Conservation (phyloP, 53 echinoderm and acorn worm genomes). For the Patiria pectinifera region DNA sequence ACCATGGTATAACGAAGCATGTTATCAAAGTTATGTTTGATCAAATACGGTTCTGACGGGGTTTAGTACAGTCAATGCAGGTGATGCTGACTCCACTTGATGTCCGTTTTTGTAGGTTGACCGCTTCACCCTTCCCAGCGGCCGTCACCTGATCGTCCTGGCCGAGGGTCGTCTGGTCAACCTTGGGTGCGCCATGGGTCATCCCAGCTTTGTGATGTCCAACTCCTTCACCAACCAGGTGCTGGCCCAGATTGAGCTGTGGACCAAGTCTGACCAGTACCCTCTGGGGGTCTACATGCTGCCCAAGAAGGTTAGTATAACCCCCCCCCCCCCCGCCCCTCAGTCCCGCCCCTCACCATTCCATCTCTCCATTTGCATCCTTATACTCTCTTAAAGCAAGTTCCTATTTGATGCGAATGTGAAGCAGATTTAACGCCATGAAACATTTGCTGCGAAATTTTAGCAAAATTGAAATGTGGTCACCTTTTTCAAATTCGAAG, state of each 20-base stretch:
- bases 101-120: conserved; percentile 75
- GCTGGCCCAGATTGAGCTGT: conserved; percentile 95
- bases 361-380: too few relatives aligned
- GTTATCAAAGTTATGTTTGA: too few relatives aligned
- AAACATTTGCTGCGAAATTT: too few relatives aligned
- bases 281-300: conserved; percentile 90
- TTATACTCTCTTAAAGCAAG: too few relatives aligned
- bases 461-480: too few relatives aligned
- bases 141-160: conserved; percentile 86
- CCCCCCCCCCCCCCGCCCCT: neutral
- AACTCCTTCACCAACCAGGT: conserved; percentile 99
- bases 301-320: conserved; percentile 87
- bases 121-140: conserved; percentile 86
- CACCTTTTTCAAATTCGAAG: too few relatives aligned
- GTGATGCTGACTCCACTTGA: too few relatives aligned
- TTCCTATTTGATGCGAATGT: too few relatives aligned
- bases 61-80: too few relatives aligned
- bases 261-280: conserved; percentile 86
- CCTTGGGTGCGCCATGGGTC: conserved; percentile 97
- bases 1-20: too few relatives aligned
- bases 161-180: conserved; percentile 95
- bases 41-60: too few relatives aligned
- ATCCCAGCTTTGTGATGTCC: conserved; percentile 99
- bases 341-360: neutral
- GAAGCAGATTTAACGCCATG: too few relatives aligned